Percentiles rank a stretch among this genome's conserved stretches.
Evolutionary conservation across 2,888 invertebrate species (phyloP).

Genomic region (Lepetodrilus schrolli): DNA sequence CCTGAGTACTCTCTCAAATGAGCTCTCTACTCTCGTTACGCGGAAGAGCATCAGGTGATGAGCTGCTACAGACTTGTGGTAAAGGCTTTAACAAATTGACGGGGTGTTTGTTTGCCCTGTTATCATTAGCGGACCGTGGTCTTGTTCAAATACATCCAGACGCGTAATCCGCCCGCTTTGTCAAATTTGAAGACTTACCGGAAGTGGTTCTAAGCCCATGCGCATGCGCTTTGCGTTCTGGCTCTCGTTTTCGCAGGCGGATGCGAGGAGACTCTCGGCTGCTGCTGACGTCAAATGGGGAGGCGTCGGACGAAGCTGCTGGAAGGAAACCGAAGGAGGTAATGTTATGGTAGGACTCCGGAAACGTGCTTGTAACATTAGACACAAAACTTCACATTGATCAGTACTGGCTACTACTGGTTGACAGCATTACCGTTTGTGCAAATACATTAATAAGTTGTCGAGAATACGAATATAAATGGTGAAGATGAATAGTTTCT

Average conservation of each 20-base stretch:
- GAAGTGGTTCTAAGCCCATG: conserved; percentile 89
- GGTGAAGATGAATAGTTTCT: too few species aligned
- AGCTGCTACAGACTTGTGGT: not conserved
- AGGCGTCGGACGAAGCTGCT: conserved; percentile 92
- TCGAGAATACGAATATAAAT: too few species aligned
- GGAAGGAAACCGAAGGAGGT: not conserved
- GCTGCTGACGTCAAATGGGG: conserved; percentile 97
- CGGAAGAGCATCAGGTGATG: not conserved
- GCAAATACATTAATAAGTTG: too few species aligned
- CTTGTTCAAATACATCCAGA: not conserved
- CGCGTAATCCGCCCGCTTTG: not conserved
- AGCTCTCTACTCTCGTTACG: not conserved
- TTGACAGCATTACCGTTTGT: too few species aligned
- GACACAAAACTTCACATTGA: too few species aligned
- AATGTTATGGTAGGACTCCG: not conserved
- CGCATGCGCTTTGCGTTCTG: conserved; percentile 98
- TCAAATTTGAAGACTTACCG: conserved; percentile 58
- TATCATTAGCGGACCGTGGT: not conserved
- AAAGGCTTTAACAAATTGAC: not conserved
- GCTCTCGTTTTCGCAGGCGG: conserved; percentile 97
- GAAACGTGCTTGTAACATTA: too few species aligned
- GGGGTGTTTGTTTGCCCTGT: not conserved
- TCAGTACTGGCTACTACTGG: too few species aligned
- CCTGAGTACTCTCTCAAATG: too few species aligned
- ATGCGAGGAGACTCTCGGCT: conserved; percentile 95